Conservation (phyloP, 2,113 vertebrate genomes). For the human region DNA sequence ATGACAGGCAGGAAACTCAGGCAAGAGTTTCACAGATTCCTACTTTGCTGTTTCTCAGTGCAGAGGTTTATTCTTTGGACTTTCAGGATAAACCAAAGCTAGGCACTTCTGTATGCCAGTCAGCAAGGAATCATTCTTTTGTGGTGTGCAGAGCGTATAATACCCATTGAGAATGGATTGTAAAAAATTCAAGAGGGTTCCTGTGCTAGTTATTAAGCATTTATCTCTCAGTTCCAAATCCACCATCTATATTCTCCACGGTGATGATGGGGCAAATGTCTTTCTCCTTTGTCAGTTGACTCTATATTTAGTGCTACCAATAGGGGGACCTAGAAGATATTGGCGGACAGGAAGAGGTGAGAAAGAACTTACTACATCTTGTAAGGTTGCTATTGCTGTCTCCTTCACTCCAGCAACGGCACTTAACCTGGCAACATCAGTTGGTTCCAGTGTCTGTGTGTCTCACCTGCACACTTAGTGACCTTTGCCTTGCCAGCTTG, state of each 20-base stretch:
- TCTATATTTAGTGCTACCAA: not conserved
- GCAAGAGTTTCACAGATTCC: too few species aligned
- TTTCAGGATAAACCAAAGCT: not conserved
- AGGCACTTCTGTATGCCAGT: not conserved
- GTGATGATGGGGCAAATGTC: too few species aligned
- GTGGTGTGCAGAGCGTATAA: too few species aligned
- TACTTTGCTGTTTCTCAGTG: not conserved
- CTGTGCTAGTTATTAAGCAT: not conserved
- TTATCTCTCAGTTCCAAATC: not conserved
- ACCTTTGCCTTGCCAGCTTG: not conserved
- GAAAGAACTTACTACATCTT: not conserved
- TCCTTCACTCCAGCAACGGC: not conserved
- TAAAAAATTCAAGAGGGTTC: not conserved
- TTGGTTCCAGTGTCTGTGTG: not conserved
- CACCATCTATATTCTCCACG: too few species aligned
- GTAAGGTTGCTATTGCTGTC: not conserved
- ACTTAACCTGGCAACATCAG: not conserved
- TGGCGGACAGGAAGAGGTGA: not conserved
- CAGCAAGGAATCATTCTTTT: not conserved
- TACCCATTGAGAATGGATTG: rapidly evolving
- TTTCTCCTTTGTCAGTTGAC: not conserved
- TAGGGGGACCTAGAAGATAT: not conserved
- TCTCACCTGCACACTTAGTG: too few species aligned
- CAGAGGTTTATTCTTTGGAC: not conserved
- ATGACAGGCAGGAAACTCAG: not conserved